Evolutionary conservation across 2,113 vertebrate species (phyloP), one percentile per base, ranked within the genome.

Genomic region (Mastomys coucha): DNA sequence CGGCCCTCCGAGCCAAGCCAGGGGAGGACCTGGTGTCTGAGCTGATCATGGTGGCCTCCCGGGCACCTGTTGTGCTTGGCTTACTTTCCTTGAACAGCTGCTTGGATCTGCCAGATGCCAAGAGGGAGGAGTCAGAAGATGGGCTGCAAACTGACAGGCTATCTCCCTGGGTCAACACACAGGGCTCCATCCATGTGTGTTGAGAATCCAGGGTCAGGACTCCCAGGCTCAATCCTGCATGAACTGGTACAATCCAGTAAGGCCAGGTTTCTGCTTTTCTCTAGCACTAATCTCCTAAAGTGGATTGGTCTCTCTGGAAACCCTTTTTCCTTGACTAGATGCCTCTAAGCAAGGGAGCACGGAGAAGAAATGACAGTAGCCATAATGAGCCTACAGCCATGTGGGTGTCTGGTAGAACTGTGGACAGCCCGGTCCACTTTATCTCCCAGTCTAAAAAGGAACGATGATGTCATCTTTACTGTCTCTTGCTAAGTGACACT

Each of bases 21-120:
- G n/a, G 94, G 88, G 81, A 75, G 0, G 91, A 89, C 93, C 93
- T 96, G 81, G 76, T 5, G 49, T 94, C 91, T 28, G 65, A 94
- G 93, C 58, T 67, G 94, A 96, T 95, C 98, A 98, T 98, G 45
- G 0, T 80, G 94, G 2, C 1, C 87, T 95, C 89, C 58, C 4
- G 28, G 84, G 88, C 97, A 97, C 92, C 96, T 97, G 98, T 89
- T 76, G 93, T 28, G 42, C 72, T 93, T 86, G 97, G 94, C 93
- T 84, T 97, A 93, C 91, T 91, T 53, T 97, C 97, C 95, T 96
- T 67, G 88, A 96, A 96, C 73, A 97, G 93, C 96, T 84, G 91
- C 78, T 39, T 11, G 94, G 73, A 36, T 95, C 98, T 98, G 90
- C 19, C 6, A 91, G n/a, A 94, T 96, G n/a, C 45, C 0, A 96